Percentiles rank a stretch among this genome's conserved stretches.
These are phyloP conservation scores for Acanthosepion lycidas DNA, from an alignment of 2,888 invertebrate genomes.

Conservation along the genomic window DNA sequence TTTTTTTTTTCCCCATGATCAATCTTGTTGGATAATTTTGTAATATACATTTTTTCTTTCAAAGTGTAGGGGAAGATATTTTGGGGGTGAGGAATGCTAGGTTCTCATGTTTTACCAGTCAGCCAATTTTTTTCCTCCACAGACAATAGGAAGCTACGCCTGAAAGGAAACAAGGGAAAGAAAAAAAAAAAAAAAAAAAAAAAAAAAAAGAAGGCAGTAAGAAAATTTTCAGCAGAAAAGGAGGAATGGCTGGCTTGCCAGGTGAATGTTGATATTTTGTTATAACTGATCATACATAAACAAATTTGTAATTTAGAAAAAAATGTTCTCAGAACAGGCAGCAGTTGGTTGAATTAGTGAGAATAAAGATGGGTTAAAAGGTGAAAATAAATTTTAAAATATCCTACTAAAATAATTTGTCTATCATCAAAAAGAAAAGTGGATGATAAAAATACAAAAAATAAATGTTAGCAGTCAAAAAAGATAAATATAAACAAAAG, in stretches of 20 bases:
- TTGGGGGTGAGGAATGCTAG: neutral
- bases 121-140: conserved; percentile 33
- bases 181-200: too few species aligned
- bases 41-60: neutral
- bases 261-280: conserved; percentile 11
- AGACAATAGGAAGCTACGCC: conserved; percentile 20
- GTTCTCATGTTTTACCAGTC: neutral
- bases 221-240: neutral
- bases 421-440: neutral
- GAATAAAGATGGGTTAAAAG: neutral
- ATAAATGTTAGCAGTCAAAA: neutral
- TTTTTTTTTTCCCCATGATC: too few species aligned
- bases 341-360: too few species aligned
- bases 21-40: neutral
- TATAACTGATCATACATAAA: neutral
- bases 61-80: neutral
- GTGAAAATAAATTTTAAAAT: neutral
- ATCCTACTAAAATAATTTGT: neutral
- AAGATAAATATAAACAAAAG: neutral
- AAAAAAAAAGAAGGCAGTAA: neutral
- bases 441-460: neutral
- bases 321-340: neutral
- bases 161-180: conserved; percentile 38
- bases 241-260: neutral
- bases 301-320: neutral